Conservation (phyloP, 2,113 vertebrate genomes). For the Limanda limanda region DNA sequence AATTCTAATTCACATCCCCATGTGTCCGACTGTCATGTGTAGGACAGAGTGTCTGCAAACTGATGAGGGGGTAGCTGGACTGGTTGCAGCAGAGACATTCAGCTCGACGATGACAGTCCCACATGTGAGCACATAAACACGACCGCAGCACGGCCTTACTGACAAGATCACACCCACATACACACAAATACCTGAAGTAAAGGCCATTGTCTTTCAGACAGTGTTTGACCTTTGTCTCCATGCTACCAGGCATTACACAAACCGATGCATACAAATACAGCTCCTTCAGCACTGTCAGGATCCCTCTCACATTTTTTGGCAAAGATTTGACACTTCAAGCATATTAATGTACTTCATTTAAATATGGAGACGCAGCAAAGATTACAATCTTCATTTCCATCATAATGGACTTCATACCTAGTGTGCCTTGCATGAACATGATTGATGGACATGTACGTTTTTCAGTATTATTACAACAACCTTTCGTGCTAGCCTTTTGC, state of each 20-base stretch:
- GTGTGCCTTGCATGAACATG: too few species aligned
- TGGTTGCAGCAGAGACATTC: constrained; percentile 33
- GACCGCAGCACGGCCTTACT: neutral
- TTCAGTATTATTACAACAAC: too few species aligned
- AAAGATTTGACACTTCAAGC: neutral
- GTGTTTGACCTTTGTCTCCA: constrained; percentile 62
- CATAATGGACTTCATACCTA: too few species aligned
- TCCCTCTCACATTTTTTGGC: neutral
- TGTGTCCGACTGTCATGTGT: constrained; percentile 71
- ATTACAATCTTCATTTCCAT: too few species aligned
- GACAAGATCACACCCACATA: constrained; percentile 12
- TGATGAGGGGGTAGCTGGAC: constrained; percentile 56
- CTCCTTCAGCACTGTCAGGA: neutral
- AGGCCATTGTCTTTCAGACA: constrained; percentile 42
- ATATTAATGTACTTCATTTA: neutral
- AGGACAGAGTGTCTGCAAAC: constrained; percentile 63
- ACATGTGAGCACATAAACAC: constrained; percentile 10
- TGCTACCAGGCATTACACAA: constrained; percentile 24
- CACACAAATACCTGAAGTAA: constrained; percentile 34
- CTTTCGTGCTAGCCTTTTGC: too few species aligned
- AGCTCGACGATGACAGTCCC: constrained; percentile 12
- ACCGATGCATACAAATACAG: constrained; percentile 38
- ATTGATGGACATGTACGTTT: too few species aligned
- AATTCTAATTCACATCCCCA: constrained; percentile 77
- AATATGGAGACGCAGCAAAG: neutral